Conservation (phyloP, 2,888 invertebrate species). For the Syrphus vitripennis region DNA sequence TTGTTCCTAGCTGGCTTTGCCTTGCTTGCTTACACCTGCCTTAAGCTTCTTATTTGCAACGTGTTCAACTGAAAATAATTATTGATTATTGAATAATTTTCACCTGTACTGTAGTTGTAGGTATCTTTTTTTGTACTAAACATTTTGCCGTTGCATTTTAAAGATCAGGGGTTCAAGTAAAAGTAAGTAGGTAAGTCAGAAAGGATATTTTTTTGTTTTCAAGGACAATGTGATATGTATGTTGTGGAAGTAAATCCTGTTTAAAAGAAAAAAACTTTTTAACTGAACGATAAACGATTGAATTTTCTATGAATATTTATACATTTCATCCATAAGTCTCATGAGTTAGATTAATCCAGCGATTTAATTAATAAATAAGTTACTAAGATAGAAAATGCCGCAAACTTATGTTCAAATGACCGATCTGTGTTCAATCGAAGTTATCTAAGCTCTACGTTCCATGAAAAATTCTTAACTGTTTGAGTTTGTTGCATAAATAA, state of each 20-base stretch:
- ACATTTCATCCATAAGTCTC: no score
- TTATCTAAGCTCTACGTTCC: no score
- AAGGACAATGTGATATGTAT: neutral
- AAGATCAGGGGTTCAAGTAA: neutral
- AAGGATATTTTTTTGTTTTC: neutral
- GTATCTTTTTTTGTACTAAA: neutral
- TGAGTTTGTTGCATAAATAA: no score
- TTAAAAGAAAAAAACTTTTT: neutral
- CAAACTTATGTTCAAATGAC: no score
- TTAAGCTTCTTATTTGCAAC: neutral
- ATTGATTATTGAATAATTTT: slow-evolving; percentile 14
- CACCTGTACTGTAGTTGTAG: slow-evolving; percentile 2
- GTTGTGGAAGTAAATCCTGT: neutral
- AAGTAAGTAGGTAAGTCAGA: neutral
- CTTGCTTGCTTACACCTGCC: neutral
- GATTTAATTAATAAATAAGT: no score
- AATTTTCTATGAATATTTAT: no score
- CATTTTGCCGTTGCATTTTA: neutral
- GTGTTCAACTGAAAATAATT: neutral
- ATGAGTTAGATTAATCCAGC: no score
- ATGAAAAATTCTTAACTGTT: no score
- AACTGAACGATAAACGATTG: neutral
- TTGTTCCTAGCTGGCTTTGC: neutral
- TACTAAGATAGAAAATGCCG: no score
- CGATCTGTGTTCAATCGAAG: no score